Percentiles rank a stretch among this genome's conserved stretches.
phyloP scores from a whole-genome alignment of 30 jellyfish, hydroid and myxozoan species.

The Aurelia aurita complex sp. Pacific region DNA sequence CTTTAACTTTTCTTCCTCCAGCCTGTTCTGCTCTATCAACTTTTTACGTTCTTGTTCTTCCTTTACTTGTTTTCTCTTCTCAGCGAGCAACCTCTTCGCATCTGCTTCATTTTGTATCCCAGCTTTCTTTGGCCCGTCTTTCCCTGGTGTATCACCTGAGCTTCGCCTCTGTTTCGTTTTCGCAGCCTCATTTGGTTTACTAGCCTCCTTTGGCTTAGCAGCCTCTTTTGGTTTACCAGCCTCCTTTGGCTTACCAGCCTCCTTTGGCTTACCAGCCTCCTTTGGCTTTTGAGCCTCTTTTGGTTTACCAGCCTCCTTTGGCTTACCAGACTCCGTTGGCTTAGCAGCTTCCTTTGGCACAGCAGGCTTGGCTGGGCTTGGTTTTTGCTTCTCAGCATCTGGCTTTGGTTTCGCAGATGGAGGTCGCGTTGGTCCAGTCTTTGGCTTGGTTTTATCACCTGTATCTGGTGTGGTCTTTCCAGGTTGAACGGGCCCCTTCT shows the following conservation, averaged over 20 bases:
- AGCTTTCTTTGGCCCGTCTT: conserved; percentile 49
- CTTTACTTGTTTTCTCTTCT: conserved; percentile 71
- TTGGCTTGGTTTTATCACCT: conserved; percentile 42
- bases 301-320: conserved; percentile 4
- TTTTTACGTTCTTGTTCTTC: conserved; percentile 63
- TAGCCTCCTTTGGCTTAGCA: conserved; percentile 15
- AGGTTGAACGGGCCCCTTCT: conserved; percentile 49
- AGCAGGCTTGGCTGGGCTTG: conserved; percentile 10
- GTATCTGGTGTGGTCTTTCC: conserved; percentile 21
- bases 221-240: conserved; percentile 13
- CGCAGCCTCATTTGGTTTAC: conserved; percentile 5
- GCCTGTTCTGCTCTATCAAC: conserved; percentile 48
- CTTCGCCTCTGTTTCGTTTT: background rate
- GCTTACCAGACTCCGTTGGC: background rate
- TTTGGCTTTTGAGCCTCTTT: background rate
- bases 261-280: background rate
- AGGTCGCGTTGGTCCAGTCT: background rate
- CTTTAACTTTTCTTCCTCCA: conserved; percentile 60
- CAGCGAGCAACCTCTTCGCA: conserved; percentile 72
- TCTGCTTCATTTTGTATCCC: conserved; percentile 66
- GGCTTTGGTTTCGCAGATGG: background rate
- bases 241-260: conserved; percentile 9
- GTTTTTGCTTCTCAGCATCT: conserved; percentile 10
- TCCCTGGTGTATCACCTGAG: background rate
- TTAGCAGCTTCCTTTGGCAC: conserved; percentile 16